phyloP scores from a whole-genome alignment of 2,888 invertebrate genomes.

The Epirrhoe alternata region DNA sequence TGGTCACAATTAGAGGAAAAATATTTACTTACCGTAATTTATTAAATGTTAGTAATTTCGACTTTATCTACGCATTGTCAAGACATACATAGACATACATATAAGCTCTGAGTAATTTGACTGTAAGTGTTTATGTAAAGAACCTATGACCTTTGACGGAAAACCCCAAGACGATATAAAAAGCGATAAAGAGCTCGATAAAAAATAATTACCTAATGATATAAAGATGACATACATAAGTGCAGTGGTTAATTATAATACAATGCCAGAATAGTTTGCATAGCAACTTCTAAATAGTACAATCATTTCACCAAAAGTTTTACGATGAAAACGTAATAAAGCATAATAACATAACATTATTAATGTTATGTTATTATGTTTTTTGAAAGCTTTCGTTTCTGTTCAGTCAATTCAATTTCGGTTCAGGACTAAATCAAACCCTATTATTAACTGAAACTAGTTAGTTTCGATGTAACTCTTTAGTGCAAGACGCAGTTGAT shows the following conservation, averaged over 20 bases:
- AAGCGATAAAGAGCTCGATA: constrained; percentile 30
- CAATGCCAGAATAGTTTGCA: background rate
- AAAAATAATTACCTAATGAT: constrained; percentile 29
- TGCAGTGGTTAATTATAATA: constrained; percentile 7
- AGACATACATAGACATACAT: background rate
- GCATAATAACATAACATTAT: too few species aligned
- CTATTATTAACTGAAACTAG: too few species aligned
- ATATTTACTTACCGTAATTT: too few species aligned
- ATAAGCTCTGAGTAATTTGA: background rate
- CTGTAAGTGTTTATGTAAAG: constrained; percentile 18
- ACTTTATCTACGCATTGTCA: background rate
- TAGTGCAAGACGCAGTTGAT: background rate
- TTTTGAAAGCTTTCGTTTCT: too few species aligned
- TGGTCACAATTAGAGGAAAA: too few species aligned
- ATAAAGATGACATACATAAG: background rate
- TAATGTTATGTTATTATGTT: too few species aligned
- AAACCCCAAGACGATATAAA: constrained; percentile 21
- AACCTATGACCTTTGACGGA: constrained; percentile 34
- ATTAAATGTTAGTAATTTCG: background rate
- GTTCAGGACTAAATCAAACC: background rate
- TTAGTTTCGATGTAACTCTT: background rate
- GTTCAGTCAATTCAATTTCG: too few species aligned
- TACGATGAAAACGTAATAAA: too few species aligned
- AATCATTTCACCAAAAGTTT: background rate
- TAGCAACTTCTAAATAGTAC: background rate